Evolutionary conservation across 1,140 invertebrate genomes (phyloP).

Genomic region (Diploscapter pachys): DNA sequence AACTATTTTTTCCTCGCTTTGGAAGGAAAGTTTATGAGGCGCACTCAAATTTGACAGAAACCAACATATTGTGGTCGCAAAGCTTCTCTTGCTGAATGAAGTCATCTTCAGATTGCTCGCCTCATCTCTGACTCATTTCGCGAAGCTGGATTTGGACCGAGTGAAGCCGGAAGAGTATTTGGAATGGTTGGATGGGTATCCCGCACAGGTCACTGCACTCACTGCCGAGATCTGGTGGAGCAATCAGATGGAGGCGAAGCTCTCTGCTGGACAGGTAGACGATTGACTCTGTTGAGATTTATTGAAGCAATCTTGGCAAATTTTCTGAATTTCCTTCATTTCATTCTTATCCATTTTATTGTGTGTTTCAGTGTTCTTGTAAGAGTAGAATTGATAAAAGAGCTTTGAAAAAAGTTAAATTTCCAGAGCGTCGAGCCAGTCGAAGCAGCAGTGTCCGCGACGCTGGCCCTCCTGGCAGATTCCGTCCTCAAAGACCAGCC

Average conservation of each 20-base stretch:
- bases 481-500: slow-evolving; percentile 97
- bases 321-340: no score
- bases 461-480: slow-evolving; percentile 89
- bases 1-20: no score
- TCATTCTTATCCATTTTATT: no score
- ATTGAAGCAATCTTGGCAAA: no score
- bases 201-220: slow-evolving; percentile 92
- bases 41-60: no score
- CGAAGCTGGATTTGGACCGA: slow-evolving; percentile 79
- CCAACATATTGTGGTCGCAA: no score
- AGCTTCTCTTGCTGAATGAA: no score
- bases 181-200: slow-evolving; percentile 92
- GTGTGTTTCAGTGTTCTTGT: no score
- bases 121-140: slow-evolving; percentile 80
- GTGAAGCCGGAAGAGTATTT: slow-evolving; percentile 80
- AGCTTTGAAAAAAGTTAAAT: no score
- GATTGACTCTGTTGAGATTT: no score
- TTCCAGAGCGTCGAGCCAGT: slow-evolving; percentile 71
- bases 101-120: slow-evolving; percentile 68
- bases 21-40: no score
- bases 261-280: slow-evolving; percentile 39
- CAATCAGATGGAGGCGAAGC: slow-evolving; percentile 64
- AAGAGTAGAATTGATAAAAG: no score
- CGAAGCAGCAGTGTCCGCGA: slow-evolving; percentile 80
- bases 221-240: slow-evolving; percentile 96